Conservation (phyloP, 2,797 vertebrate genomes). For the Molossus molossus region DNA sequence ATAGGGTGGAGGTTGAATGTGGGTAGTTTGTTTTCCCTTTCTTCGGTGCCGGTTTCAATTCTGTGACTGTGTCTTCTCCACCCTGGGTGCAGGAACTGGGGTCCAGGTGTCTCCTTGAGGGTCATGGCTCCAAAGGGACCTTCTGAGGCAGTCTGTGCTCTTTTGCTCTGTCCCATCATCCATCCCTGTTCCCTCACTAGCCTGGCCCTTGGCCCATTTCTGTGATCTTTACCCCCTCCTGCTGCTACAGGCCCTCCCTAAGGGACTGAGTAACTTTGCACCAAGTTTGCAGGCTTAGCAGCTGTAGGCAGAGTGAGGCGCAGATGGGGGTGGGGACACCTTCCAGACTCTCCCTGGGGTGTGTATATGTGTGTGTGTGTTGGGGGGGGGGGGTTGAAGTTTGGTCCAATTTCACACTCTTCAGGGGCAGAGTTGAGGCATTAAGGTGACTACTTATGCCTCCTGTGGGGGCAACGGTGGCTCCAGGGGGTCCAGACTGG, state of each 20-base stretch:
- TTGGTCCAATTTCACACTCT: conserved; percentile 11
- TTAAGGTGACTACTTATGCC: neutral
- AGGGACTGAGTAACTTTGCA: conserved; percentile 62
- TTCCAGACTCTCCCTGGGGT: conserved; percentile 18
- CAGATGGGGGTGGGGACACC: neutral
- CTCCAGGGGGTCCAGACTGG: neutral
- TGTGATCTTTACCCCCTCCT: conserved; percentile 78
- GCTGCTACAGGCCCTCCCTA: neutral
- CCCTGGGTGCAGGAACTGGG: neutral
- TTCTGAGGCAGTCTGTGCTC: neutral
- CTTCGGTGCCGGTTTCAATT: conserved; percentile 72
- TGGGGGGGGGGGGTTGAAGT: neutral
- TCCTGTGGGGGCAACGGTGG: neutral
- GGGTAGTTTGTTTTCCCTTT: conserved; percentile 81
- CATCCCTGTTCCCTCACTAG: conserved; percentile 47
- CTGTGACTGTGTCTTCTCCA: conserved; percentile 29
- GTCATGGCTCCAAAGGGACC: neutral
- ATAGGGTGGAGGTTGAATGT: conserved; percentile 73
- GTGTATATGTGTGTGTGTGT: neutral
- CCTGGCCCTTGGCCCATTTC: conserved; percentile 76
- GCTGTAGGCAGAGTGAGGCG: neutral
- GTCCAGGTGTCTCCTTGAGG: neutral
- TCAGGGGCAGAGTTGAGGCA: neutral
- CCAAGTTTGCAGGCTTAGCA: conserved; percentile 52
- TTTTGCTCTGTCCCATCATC: neutral